These are phyloP conservation scores for Sturmia bella DNA, from an alignment of 2,888 invertebrate genomes.

Conservation along the genomic window DNA sequence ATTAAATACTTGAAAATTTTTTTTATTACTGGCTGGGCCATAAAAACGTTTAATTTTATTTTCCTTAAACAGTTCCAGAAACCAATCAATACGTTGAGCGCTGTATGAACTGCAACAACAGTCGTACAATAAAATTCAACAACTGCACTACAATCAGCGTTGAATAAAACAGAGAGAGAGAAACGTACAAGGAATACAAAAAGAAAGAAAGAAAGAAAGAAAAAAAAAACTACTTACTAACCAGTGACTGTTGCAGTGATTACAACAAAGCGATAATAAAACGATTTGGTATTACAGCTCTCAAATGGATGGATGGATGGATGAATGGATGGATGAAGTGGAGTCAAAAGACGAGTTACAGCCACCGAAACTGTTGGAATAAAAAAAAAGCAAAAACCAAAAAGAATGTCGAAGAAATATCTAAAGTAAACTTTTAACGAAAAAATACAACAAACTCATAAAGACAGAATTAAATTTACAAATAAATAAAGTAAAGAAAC, in stretches of 20 bases:
- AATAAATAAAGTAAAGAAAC: conserved; percentile 45
- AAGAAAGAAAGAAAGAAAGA: not conserved
- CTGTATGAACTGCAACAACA: conserved; percentile 49
- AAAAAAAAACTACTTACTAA: conserved; percentile 35
- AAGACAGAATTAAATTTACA: conserved; percentile 50
- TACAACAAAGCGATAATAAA: conserved; percentile 69
- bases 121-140: conserved; percentile 55
- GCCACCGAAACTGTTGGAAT: conserved; percentile 25
- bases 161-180: not conserved
- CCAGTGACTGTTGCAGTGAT: conserved; percentile 57
- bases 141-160: conserved; percentile 27
- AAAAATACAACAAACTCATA: conserved; percentile 3
- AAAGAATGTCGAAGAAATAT: conserved; percentile 19
- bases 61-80: conserved; percentile 63
- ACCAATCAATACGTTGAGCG: conserved; percentile 68
- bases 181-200: not conserved
- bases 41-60: conserved; percentile 49
- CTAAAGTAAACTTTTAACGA: conserved; percentile 39
- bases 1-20: conserved; percentile 56
- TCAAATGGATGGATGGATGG: conserved; percentile 28
- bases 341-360: conserved; percentile 32
- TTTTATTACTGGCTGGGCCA: conserved; percentile 52
- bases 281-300: conserved; percentile 62
- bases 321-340: conserved; percentile 10
- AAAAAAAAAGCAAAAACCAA: conserved; percentile 40